A percentile compares a stretch with the other conserved stretches of the same genome.
phyloP scores from a whole-genome alignment of 2,797 vertebrate genomes.

The Hippopotamyrus pictus region DNA sequence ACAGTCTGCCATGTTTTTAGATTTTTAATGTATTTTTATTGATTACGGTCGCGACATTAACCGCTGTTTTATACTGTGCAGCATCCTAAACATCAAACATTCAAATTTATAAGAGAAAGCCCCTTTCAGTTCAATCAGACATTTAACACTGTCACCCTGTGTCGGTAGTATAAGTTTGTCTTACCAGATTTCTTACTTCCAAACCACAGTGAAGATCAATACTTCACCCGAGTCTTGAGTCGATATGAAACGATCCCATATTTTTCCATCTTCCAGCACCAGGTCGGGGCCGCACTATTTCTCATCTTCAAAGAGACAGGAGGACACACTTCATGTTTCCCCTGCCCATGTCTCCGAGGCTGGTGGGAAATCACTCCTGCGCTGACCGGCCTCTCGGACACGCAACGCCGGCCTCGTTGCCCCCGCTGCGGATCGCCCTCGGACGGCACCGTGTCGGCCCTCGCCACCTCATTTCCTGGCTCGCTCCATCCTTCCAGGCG shows the following conservation, averaged over 20 bases:
- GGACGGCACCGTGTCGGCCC: neutral
- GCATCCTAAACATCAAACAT: neutral
- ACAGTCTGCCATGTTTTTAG: neutral
- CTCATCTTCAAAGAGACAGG: neutral
- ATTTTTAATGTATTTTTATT: neutral
- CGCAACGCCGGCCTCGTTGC: constrained; percentile 18
- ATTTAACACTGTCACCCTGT: neutral
- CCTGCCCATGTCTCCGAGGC: constrained; percentile 11
- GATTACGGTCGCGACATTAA: neutral
- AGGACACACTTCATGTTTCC: neutral
- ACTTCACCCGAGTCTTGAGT: neutral
- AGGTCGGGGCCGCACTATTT: neutral
- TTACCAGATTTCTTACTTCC: neutral
- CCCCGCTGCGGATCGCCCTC: constrained; percentile 46
- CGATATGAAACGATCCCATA: neutral
- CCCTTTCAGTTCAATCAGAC: neutral
- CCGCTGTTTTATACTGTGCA: neutral
- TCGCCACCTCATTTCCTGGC: neutral
- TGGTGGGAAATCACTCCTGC: constrained; percentile 32
- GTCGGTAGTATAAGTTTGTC: neutral
- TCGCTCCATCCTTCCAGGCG: neutral
- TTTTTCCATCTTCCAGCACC: constrained; percentile 4
- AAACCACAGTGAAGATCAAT: neutral
- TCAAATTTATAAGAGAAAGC: neutral
- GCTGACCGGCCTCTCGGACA: neutral